A percentile compares a stretch with the other conserved stretches of the same genome.
These are phyloP conservation scores for Neogale vison DNA, from an alignment of 2,113 vertebrate genomes.

Conservation along the genomic window DNA sequence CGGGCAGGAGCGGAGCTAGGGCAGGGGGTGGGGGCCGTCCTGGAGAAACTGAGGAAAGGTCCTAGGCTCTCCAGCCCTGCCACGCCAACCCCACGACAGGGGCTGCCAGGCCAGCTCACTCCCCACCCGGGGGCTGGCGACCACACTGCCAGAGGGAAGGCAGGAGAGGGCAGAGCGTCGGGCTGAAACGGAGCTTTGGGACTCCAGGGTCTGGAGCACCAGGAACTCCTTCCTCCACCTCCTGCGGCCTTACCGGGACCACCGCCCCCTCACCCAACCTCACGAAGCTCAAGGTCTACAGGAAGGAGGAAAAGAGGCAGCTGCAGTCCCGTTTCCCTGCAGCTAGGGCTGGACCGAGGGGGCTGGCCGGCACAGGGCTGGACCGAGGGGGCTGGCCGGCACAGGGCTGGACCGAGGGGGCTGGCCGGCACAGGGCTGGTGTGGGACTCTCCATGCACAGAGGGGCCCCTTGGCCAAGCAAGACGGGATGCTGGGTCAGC, in stretches of 20 bases:
- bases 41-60: background rate
- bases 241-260: background rate
- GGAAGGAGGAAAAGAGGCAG: background rate
- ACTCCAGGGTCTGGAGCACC: background rate
- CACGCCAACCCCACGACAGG: background rate
- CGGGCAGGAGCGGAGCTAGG: fast-evolving
- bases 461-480: background rate
- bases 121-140: fast-evolving
- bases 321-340: fast-evolving
- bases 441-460: background rate
- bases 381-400: no score
- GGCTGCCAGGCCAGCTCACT: no score
- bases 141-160: background rate
- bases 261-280: background rate
- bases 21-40: no score
- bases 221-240: background rate
- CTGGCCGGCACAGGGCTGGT: background rate
- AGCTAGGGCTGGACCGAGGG: no score
- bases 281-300: background rate
- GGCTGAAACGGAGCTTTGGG: background rate
- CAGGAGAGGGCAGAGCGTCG: background rate
- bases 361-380: no score
- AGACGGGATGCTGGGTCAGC: background rate
- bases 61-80: background rate
- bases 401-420: no score